A percentile compares a stretch with the other conserved stretches of the same genome.
phyloP scores from a whole-genome alignment of 2,113 vertebrate genomes.

The Trichechus manatus region DNA sequence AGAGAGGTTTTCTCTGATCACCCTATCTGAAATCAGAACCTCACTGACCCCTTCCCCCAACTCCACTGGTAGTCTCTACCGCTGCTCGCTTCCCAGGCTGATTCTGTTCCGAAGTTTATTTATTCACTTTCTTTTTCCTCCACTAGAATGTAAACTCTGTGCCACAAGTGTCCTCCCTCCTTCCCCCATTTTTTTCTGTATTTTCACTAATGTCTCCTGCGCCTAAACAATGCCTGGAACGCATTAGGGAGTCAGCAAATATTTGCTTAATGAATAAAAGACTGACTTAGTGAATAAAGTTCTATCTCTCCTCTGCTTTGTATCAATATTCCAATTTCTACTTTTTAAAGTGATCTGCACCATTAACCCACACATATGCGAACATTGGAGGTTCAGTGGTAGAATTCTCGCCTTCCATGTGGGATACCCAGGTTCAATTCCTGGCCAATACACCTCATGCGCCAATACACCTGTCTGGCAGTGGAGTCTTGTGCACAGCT shows the following conservation, averaged over 20 bases:
- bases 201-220: neutral
- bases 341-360: neutral
- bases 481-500: no score
- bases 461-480: no score
- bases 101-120: neutral
- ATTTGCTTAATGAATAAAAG: neutral
- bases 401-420: no score
- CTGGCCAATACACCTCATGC: no score
- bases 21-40: neutral
- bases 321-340: neutral
- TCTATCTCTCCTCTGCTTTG: neutral
- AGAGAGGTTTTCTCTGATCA: no score
- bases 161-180: no score
- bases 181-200: no score
- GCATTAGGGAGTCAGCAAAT: neutral
- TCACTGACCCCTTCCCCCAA: neutral
- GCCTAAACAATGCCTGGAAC: neutral
- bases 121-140: slow-evolving; percentile 12
- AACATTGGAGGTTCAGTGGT: no score
- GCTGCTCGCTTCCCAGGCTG: neutral
- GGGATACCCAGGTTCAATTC: no score
- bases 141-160: neutral
- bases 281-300: neutral
- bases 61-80: neutral
- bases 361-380: neutral